Evolutionary conservation across 2,113 vertebrate species (phyloP), one percentile per base, ranked within the genome.

Genomic region (Siniperca chuatsi): DNA sequence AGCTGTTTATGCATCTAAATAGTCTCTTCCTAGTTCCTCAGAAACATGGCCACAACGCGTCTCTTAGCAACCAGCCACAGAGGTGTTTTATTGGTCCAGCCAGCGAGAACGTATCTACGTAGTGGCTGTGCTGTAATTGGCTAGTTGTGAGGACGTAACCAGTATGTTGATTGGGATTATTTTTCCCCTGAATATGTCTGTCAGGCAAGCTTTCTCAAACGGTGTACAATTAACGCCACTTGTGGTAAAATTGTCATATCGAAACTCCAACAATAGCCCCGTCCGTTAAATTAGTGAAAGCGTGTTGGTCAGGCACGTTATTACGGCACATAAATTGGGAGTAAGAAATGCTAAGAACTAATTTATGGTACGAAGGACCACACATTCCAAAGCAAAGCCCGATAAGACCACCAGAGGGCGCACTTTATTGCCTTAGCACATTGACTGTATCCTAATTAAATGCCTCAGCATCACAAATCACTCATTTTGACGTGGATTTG

Each of bases 41-140:
- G 74, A 80, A 93, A 93, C 88, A 82, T 61, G 71, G 71, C 85
- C 69, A 72, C 78, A 60, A 73, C 21, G 58, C 76, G 95, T 95
- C 84, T 90, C 95, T 46, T 90, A 92, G 95, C 92, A 93, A 96
- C 95, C 83, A 65, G 48, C 37, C 4, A 54, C 7, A 0, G 48
- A 11, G 18, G 23, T 0, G 2, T 57, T 33, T 81, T 55, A 93
- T 95, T 95, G 93, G 95, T 60, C 64, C 35, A 79, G 3, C 0
- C 1, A 23, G 2, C 0, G 23, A 2, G 1, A 1, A 61, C 61
- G 89, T 73, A 11, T 29, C 0, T 1, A 12, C 5, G 55, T 29
- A 11, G 66, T 40, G 42, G 6, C 21, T 15, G 37, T 1, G 33
- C 55, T 76, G 0, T 64, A 12, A 95, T 96, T 96, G 94, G 95